These are phyloP conservation scores for Epinotia demarniana DNA, from an alignment of 2,888 invertebrate species.

Conservation along the genomic window DNA sequence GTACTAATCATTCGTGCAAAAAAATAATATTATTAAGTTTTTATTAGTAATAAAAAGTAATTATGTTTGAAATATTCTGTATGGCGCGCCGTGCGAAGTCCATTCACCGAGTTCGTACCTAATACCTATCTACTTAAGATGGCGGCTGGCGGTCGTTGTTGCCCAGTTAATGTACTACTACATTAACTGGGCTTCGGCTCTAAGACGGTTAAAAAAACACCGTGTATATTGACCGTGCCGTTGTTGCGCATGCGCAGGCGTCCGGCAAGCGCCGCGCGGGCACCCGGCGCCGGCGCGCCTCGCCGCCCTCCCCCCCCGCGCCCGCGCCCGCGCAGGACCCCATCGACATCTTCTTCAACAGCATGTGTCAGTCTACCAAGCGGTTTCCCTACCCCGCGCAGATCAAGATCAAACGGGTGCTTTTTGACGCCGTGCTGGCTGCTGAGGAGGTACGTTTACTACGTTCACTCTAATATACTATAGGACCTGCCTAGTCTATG, in stretches of 20 bases:
- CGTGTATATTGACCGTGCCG: too few relatives aligned
- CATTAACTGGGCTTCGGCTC: too few relatives aligned
- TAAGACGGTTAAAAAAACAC: too few relatives aligned
- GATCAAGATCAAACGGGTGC: conserved; percentile 71
- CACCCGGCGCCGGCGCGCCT: conserved; percentile 42
- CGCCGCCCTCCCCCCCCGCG: conserved; percentile 44
- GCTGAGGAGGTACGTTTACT: conserved; percentile 63
- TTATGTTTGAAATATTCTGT: too few relatives aligned
- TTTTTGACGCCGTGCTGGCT: conserved; percentile 73
- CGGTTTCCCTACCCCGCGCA: conserved; percentile 74
- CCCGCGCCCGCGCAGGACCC: conserved; percentile 61
- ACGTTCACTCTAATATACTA: not conserved
- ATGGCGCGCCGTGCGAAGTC: too few relatives aligned
- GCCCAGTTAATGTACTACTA: too few relatives aligned
- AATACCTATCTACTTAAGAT: too few relatives aligned
- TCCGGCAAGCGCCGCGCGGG: conserved; percentile 54
- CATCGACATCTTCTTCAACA: conserved; percentile 77
- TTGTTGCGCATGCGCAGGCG: conserved; percentile 44
- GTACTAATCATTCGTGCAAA: too few relatives aligned
- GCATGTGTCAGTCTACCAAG: conserved; percentile 80
- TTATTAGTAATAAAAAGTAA: too few relatives aligned
- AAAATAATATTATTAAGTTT: too few relatives aligned
- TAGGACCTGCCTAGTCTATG: not conserved
- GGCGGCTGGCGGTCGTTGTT: too few relatives aligned
- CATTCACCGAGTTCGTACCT: too few relatives aligned